phyloP scores from a whole-genome alignment of 2,888 invertebrate species.

The Epirrhoe tristata region DNA sequence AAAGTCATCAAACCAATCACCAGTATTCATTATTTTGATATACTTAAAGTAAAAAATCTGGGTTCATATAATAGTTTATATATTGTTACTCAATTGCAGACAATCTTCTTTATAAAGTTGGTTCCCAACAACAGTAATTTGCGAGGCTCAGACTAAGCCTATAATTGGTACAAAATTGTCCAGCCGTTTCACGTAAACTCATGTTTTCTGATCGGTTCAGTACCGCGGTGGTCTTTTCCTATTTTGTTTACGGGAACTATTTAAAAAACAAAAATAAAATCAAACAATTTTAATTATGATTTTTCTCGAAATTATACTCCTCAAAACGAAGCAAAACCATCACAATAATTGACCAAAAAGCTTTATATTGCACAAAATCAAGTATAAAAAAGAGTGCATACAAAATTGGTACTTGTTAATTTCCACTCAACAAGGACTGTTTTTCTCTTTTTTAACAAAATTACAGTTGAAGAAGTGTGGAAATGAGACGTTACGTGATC shows the following conservation, averaged over 20 bases:
- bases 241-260: neutral
- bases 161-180: constrained; percentile 51
- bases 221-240: constrained; percentile 14
- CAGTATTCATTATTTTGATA: no score
- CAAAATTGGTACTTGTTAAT: neutral
- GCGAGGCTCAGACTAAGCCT: constrained; percentile 48
- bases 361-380: neutral
- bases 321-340: no score
- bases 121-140: constrained; percentile 64
- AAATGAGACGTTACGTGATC: constrained; percentile 20
- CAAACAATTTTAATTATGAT: no score
- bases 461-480: constrained; percentile 6
- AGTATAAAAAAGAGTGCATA: neutral
- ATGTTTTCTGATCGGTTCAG: constrained; percentile 14
- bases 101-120: constrained; percentile 15
- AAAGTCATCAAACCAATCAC: no score
- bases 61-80: neutral
- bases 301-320: no score
- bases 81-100: constrained; percentile 13
- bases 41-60: neutral
- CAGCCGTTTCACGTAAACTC: constrained; percentile 18
- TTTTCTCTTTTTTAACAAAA: constrained; percentile 1
- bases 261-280: neutral
- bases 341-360: neutral
- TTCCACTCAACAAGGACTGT: neutral